Percentiles rank a stretch among this genome's conserved stretches.
These are phyloP conservation scores for Eristalinus aeneus DNA, from an alignment of 2,888 invertebrate genomes.

Conservation along the genomic window DNA sequence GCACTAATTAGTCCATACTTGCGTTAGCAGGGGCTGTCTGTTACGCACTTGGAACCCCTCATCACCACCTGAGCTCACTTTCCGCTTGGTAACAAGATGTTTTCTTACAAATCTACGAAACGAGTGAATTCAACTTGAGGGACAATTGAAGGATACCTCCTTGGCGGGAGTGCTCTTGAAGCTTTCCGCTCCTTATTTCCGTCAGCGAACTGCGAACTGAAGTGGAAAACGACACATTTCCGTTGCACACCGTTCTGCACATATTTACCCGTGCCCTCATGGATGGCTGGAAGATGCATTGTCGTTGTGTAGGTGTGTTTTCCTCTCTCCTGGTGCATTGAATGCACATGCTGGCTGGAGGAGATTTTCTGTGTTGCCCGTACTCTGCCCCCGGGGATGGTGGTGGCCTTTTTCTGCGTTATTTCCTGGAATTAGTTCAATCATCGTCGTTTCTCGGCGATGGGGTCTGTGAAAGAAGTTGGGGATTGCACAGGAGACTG, in stretches of 20 bases:
- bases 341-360: not conserved
- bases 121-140: conserved; percentile 38
- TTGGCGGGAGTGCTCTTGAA: conserved; percentile 27
- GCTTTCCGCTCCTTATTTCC: conserved; percentile 53
- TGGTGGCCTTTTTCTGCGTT: conserved; percentile 7
- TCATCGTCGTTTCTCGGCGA: conserved; percentile 15
- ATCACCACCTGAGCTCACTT: not conserved
- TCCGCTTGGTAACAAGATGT: conserved; percentile 18
- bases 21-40: not conserved
- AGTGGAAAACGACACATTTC: conserved; percentile 58
- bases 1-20: conserved; percentile 13
- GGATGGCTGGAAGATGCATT: not conserved
- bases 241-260: conserved; percentile 16
- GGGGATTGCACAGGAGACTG: no score
- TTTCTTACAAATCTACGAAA: conserved; percentile 45
- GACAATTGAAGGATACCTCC: conserved; percentile 41
- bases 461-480: no score
- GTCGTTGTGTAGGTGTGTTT: not conserved
- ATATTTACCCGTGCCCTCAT: not conserved
- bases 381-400: not conserved
- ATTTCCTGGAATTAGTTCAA: conserved; percentile 50
- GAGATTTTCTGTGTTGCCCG: not conserved
- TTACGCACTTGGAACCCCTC: not conserved
- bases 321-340: not conserved
- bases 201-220: conserved; percentile 42